A percentile compares a stretch with the other conserved stretches of the same genome.
These are phyloP conservation scores for Aleiodes alternator DNA, from an alignment of 2,888 invertebrate genomes.

Conservation along the genomic window DNA sequence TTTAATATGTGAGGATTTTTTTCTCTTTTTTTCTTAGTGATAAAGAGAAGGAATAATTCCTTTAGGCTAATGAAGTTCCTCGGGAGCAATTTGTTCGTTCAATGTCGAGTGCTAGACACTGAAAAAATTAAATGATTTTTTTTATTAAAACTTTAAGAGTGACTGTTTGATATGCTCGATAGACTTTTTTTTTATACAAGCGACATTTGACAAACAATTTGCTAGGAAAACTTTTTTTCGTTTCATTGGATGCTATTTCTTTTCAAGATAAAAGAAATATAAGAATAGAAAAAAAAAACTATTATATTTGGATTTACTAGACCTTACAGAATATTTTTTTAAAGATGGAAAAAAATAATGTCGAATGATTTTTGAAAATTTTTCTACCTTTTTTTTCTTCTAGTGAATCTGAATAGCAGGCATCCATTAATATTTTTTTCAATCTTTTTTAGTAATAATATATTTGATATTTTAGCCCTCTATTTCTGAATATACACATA, in stretches of 20 bases:
- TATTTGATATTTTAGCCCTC: constrained; percentile 40
- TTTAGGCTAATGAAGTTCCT: constrained; percentile 29
- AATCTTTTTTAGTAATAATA: constrained; percentile 40
- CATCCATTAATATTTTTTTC: constrained; percentile 35
- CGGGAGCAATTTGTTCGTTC: constrained; percentile 51
- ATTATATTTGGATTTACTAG: constrained; percentile 13
- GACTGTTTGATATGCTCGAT: neutral
- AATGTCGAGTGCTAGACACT: constrained; percentile 39
- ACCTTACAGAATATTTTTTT: constrained; percentile 19
- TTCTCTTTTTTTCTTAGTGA: constrained; percentile 42
- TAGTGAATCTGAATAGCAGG: constrained; percentile 36
- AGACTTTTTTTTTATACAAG: constrained; percentile 27
- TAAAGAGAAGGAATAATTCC: constrained; percentile 43
- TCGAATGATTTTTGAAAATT: constrained; percentile 23
- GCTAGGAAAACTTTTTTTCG: constrained; percentile 26
- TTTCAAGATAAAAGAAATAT: neutral
- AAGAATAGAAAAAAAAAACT: constrained; percentile 23
- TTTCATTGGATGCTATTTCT: constrained; percentile 22
- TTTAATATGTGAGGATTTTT: constrained; percentile 47
- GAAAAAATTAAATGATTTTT: neutral
- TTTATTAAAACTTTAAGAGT: neutral
- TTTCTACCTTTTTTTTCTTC: constrained; percentile 23
- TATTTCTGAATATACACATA: constrained; percentile 25
- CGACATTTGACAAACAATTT: constrained; percentile 39
- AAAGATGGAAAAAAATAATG: constrained; percentile 8